Base-by-base conservation (phyloP, 2,888 invertebrate genomes). In the Ochropacha duplaris region DNA sequence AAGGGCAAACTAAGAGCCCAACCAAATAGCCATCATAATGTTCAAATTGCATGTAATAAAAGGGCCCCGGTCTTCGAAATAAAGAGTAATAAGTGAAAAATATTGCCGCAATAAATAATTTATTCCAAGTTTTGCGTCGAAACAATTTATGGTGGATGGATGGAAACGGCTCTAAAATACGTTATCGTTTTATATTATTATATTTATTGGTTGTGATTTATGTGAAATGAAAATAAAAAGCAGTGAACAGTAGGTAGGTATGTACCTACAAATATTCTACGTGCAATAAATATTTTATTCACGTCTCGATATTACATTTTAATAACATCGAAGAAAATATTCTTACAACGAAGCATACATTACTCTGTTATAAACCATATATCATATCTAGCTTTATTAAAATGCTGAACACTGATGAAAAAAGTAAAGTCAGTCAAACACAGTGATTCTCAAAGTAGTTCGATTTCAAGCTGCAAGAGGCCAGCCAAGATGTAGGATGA, bases 1-100 rank as follows among this genome's bases (percentile, higher is more conserved):
- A n/a, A 50, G 28, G 26, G 26, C 50, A 50, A 49, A 44, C 26
- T 31, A 50, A 55, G 54, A 22, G 34, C 52, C 55, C 49, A 19
- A 36, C 26, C 44, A 58, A 65, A 62, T 62, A 60, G 57, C 51
- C 54, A 54, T 60, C 57, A 58, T 62, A 60, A 62, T 57, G 60
- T 54, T 57, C 31, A 57, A 65, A 62, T 57, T 60, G 60, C 55
- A 39, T 31, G 56, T 54, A 60, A 60, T 65, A 65, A 62, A 65
- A 51, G 26, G 55, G 57, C 58, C 57, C 31, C 59, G 24, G 54
- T 34, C 36, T 22, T n/a, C 51, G 49, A 55, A 54, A 59, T 65
- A 62, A 62, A 60, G 57, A 54, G 62, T 56, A 60, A 62, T 64
- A 58, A 64, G 58, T 57, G 62, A 57, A 52, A 60, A 64, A 58